Evolutionary conservation across 2,113 vertebrate genomes (phyloP).

Genomic region (Vimba vimba): DNA sequence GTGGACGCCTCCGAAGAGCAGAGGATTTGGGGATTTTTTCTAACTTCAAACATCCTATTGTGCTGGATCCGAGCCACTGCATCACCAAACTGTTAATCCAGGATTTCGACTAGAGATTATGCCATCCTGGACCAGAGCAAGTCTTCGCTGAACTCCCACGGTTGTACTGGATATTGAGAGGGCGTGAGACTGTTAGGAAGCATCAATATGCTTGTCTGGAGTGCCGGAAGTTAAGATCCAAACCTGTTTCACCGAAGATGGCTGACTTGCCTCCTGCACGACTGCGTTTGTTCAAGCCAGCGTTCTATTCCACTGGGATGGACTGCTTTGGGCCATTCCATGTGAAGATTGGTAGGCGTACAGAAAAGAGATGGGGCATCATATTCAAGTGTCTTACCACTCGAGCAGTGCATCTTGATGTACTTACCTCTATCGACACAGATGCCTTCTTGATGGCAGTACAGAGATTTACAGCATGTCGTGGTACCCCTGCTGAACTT

Average conservation of each 20-base stretch:
- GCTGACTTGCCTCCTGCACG: background rate
- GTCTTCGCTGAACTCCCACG: background rate
- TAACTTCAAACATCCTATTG: background rate
- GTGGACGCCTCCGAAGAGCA: background rate
- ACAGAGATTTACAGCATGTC: background rate
- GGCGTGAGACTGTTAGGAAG: background rate
- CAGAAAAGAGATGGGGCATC: slow-evolving; percentile 27
- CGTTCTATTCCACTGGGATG: slow-evolving; percentile 21
- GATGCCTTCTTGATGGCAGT: background rate
- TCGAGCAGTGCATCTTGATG: slow-evolving; percentile 2
- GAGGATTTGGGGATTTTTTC: background rate
- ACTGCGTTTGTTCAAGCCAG: slow-evolving; percentile 7
- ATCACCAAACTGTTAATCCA: slow-evolving; percentile 16
- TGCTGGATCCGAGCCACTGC: background rate
- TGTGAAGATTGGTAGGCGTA: background rate
- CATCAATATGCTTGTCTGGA: background rate
- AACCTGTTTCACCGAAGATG: background rate
- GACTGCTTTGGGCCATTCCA: slow-evolving; percentile 30
- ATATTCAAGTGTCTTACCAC: slow-evolving; percentile 22
- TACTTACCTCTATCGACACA: background rate
- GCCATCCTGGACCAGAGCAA: background rate
- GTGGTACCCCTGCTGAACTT: background rate
- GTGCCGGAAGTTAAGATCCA: background rate
- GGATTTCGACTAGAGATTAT: background rate
- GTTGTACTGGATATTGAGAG: slow-evolving; percentile 18